These are phyloP conservation scores for Drosophila leonis DNA, from an alignment of 2,888 invertebrate genomes.

Conservation along the genomic window DNA sequence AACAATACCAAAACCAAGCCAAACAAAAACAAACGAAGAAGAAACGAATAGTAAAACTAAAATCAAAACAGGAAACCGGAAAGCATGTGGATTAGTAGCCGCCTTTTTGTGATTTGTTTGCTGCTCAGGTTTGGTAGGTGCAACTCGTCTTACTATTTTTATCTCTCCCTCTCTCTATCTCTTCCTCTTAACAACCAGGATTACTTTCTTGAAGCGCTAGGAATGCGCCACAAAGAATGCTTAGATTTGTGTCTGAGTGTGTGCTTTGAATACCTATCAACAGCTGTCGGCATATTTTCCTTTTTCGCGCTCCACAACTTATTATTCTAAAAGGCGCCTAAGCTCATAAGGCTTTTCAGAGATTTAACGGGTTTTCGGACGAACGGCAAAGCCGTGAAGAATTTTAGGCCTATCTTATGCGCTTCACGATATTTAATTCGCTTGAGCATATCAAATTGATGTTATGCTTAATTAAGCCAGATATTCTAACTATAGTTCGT, in stretches of 20 bases:
- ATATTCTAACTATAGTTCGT: background rate
- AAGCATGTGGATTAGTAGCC: slow-evolving; percentile 86
- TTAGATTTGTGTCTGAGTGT: slow-evolving; percentile 38
- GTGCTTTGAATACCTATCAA: slow-evolving; percentile 55
- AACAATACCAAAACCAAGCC: slow-evolving; percentile 20
- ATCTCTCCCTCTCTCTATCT: slow-evolving; percentile 5
- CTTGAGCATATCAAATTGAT: background rate
- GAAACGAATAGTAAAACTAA: slow-evolving; percentile 45
- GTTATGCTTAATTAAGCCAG: background rate
- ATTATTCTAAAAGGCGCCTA: slow-evolving; percentile 64
- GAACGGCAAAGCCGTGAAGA: slow-evolving; percentile 1
- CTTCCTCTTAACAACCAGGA: slow-evolving; percentile 58
- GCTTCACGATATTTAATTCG: slow-evolving; percentile 7
- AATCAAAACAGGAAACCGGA: slow-evolving; percentile 78
- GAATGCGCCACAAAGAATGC: slow-evolving; percentile 65
- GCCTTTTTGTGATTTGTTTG: slow-evolving; percentile 84
- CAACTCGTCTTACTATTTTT: slow-evolving; percentile 18
- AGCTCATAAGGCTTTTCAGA: slow-evolving; percentile 50
- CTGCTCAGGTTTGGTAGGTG: slow-evolving; percentile 85
- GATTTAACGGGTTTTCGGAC: slow-evolving; percentile 39
- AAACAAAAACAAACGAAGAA: slow-evolving; percentile 24
- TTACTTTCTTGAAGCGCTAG: slow-evolving; percentile 42
- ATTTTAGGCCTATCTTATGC: slow-evolving; percentile 11
- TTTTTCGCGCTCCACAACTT: slow-evolving; percentile 56
- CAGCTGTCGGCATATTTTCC: slow-evolving; percentile 71